A percentile compares a stretch with the other conserved stretches of the same genome.
phyloP scores from a whole-genome alignment of 2,797 vertebrate species.

The Rhodeus uyekii region DNA sequence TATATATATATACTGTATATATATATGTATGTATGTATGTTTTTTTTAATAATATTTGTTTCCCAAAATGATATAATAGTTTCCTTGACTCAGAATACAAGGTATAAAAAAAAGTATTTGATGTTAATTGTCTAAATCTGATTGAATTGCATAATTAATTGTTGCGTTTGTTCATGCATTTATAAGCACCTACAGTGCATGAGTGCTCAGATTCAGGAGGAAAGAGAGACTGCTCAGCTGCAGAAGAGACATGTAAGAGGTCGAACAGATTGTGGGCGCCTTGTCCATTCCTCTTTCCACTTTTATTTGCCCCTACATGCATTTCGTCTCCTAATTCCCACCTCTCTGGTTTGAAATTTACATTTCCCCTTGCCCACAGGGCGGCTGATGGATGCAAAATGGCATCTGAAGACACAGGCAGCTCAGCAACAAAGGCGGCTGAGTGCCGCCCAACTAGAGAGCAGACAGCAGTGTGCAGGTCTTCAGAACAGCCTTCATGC shows the following conservation, averaged over 20 bases:
- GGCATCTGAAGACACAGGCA: constrained; percentile 12
- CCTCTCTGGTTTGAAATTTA: constrained; percentile 28
- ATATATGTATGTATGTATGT: too few relatives aligned
- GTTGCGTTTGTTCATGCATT: too few relatives aligned
- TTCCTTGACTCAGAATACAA: not conserved
- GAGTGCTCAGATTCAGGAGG: not conserved
- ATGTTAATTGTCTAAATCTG: too few relatives aligned
- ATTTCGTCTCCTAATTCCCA: constrained; percentile 26
- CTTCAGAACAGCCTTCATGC: not conserved
- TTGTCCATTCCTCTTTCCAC: constrained; percentile 67
- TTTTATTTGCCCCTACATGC: constrained; percentile 56
- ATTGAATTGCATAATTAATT: too few relatives aligned
- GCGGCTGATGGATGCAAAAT: constrained; percentile 19
- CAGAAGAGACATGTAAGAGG: not conserved
- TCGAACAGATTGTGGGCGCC: not conserved
- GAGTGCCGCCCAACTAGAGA: not conserved
- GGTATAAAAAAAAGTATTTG: not conserved
- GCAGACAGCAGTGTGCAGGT: not conserved
- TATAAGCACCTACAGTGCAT: too few relatives aligned
- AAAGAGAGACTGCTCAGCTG: not conserved
- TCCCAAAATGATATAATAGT: not conserved
- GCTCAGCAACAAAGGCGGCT: not conserved
- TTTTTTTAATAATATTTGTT: too few relatives aligned
- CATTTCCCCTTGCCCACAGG: constrained; percentile 20
- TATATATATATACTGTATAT: too few relatives aligned